Percentiles rank a stretch among this genome's conserved stretches.
Conservation (phyloP, 2,797 vertebrate genomes). For the Hapalemur alaotrensis region DNA sequence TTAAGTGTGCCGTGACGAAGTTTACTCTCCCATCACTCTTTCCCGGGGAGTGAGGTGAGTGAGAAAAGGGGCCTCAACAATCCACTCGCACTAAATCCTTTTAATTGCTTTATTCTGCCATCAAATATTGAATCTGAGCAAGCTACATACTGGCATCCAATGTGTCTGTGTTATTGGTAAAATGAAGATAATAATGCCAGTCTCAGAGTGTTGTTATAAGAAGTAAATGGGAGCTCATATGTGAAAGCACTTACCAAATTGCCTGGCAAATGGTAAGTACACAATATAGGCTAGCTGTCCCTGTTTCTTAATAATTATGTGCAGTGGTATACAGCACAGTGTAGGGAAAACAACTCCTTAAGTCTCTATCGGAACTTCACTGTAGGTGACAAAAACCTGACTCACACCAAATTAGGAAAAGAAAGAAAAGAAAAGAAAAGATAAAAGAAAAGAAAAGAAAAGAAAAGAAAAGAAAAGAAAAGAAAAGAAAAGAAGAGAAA, state of each 20-base stretch:
- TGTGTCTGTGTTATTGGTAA: not conserved
- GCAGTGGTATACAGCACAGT: not conserved
- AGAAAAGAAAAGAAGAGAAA: accelerated
- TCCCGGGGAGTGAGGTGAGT: not conserved
- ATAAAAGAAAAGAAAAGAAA: no score
- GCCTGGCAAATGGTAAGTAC: not conserved
- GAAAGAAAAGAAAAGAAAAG: not conserved
- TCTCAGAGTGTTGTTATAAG: not conserved
- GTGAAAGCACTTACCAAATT: not conserved
- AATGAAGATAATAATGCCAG: constrained; percentile 12
- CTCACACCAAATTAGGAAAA: not conserved
- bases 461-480: not conserved
- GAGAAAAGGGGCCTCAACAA: not conserved
- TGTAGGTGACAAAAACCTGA: not conserved
- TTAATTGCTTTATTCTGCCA: not conserved
- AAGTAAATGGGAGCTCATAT: not conserved
- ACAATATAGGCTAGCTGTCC: not conserved
- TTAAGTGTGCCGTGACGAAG: constrained; percentile 57
- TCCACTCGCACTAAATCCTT: not conserved
- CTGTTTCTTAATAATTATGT: not conserved
- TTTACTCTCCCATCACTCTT: constrained; percentile 30
- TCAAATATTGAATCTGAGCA: not conserved
- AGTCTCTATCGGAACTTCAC: not conserved
- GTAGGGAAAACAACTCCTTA: not conserved
- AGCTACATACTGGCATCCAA: not conserved